A percentile compares a stretch with the other conserved stretches of the same genome.
Conservation (phyloP, 2,113 vertebrate species). For the Dinomys branickii region DNA sequence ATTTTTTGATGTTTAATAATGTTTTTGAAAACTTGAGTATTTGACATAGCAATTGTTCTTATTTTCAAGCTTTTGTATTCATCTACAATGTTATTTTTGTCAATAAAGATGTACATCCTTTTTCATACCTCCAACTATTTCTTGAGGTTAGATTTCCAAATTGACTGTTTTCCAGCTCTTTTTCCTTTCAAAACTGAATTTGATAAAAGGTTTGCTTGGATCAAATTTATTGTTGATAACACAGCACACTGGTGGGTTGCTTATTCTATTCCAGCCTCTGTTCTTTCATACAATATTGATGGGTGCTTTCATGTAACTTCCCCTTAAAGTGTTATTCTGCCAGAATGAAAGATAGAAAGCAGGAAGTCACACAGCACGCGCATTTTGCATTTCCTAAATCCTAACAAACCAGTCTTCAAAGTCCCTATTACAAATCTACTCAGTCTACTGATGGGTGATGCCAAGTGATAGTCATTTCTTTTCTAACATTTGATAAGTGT, state of each 20-base stretch:
- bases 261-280: not conserved
- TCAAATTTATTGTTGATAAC: not conserved
- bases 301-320: not conserved
- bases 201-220: not conserved
- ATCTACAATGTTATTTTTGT: not conserved
- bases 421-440: not conserved
- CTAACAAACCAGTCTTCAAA: not conserved
- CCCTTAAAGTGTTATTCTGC: not conserved
- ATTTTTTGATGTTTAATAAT: not conserved
- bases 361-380: not conserved
- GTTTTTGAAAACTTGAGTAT: not conserved
- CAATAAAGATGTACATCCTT: not conserved
- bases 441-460: not conserved
- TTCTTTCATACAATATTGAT: not conserved
- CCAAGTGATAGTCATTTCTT: not conserved
- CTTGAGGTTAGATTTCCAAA: not conserved
- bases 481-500: not conserved
- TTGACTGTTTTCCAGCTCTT: not conserved
- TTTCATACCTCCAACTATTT: not conserved
- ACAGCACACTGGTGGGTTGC: not conserved
- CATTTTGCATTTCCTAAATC: not conserved
- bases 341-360: not conserved
- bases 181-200: not conserved
- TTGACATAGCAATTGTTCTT: not conserved
- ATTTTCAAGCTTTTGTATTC: not conserved